phyloP scores from a whole-genome alignment of 2,797 vertebrate genomes.

The Pseudochirops cupreus region DNA sequence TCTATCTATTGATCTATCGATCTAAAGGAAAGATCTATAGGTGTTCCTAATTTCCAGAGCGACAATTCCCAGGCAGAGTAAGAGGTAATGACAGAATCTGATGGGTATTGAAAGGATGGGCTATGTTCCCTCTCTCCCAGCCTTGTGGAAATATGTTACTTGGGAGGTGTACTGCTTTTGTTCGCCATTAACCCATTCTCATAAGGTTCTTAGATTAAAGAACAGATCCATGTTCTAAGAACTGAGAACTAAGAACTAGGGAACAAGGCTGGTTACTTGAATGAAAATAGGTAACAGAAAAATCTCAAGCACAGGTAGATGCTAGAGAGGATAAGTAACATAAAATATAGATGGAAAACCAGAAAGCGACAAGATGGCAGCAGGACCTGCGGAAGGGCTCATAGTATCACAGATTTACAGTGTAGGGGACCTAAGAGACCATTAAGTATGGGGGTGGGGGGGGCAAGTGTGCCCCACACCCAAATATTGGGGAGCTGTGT shows the following conservation, averaged over 20 bases:
- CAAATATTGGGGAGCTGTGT: not conserved
- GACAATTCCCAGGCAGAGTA: not conserved
- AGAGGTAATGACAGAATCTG: not conserved
- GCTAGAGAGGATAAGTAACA: not conserved
- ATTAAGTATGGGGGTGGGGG: not conserved
- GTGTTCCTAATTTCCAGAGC: not conserved
- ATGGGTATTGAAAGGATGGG: not conserved
- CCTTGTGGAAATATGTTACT: not conserved
- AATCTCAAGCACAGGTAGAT: not conserved
- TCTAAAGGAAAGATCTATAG: not conserved
- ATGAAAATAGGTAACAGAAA: not conserved
- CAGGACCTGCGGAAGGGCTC: not conserved
- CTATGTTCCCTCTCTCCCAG: not conserved
- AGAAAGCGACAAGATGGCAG: not conserved
- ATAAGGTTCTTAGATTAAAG: not conserved
- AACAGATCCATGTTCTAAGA: not conserved
- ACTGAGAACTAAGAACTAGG: not conserved
- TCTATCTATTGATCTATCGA: too few species aligned
- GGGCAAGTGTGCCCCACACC: not conserved
- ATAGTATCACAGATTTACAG: not conserved
- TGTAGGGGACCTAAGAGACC: not conserved
- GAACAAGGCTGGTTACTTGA: not conserved
- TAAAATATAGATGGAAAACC: not conserved
- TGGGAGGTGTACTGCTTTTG: not conserved
- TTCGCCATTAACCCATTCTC: not conserved